phyloP scores from a whole-genome alignment of 1,140 invertebrate species.

The Drosophila serrata region DNA sequence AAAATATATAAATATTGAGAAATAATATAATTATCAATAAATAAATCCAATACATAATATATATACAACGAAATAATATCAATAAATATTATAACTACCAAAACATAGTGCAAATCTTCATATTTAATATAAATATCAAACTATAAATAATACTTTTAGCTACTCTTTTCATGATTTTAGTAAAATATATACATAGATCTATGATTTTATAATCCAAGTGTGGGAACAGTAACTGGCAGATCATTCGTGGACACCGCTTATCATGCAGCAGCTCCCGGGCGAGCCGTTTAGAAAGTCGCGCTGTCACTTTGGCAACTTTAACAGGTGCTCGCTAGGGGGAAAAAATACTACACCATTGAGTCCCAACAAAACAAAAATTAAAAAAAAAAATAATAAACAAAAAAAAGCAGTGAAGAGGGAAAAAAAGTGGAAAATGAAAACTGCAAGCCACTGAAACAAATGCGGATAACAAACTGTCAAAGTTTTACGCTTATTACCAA shows the following conservation, averaged over 20 bases:
- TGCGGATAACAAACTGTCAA: slow-evolving; percentile 82
- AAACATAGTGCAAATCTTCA: not conserved
- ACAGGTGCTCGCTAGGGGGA: slow-evolving; percentile 70
- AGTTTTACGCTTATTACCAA: slow-evolving; percentile 79
- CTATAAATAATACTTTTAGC: not conserved
- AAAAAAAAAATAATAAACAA: slow-evolving; percentile 28
- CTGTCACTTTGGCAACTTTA: slow-evolving; percentile 66
- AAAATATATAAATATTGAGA: not conserved
- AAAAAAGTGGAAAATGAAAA: slow-evolving; percentile 37
- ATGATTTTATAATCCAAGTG: not conserved
- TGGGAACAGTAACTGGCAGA: slow-evolving; percentile 20
- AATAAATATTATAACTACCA: not conserved
- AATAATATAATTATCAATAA: not conserved
- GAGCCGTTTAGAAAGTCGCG: slow-evolving; percentile 66
- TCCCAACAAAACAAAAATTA: slow-evolving; percentile 12
- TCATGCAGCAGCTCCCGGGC: slow-evolving; percentile 55
- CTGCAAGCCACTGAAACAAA: slow-evolving; percentile 67
- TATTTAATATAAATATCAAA: not conserved
- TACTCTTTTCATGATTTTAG: not conserved
- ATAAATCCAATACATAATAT: not conserved
- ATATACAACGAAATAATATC: not conserved
- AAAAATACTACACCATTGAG: slow-evolving; percentile 21
- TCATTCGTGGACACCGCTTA: slow-evolving; percentile 59
- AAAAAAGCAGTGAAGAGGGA: not conserved
- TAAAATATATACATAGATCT: not conserved